A percentile compares a stretch with the other conserved stretches of the same genome.
Conservation (phyloP, 2,888 invertebrate genomes). For the Drosophila algonquin region DNA sequence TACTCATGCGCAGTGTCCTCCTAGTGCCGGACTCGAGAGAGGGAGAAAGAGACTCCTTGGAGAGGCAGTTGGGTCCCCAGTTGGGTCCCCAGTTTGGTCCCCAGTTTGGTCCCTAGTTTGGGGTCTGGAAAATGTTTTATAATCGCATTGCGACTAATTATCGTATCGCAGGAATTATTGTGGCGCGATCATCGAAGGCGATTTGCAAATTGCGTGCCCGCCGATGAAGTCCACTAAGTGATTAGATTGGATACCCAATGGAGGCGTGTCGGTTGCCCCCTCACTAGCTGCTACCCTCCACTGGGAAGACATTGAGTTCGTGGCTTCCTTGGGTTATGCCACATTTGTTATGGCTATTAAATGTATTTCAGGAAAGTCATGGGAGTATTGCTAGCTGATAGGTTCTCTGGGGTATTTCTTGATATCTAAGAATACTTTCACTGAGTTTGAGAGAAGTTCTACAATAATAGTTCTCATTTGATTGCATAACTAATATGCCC, state of each 20-base stretch:
- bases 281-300: conserved; percentile 9
- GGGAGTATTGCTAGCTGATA: too few relatives aligned
- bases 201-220: conserved; percentile 66
- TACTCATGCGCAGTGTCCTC: conserved; percentile 72
- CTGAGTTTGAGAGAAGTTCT: neutral
- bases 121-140: conserved; percentile 70
- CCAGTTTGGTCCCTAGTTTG: neutral
- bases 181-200: conserved; percentile 51
- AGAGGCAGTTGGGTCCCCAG: neutral
- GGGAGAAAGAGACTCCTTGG: conserved; percentile 2
- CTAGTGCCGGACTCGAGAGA: conserved; percentile 1
- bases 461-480: conserved; percentile 7
- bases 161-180: conserved; percentile 81
- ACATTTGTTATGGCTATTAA: too few relatives aligned
- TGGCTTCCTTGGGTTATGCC: too few relatives aligned
- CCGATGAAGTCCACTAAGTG: conserved; percentile 30
- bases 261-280: conserved; percentile 4
- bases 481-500: conserved; percentile 38
- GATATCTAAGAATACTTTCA: neutral
- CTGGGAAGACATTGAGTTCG: too few relatives aligned
- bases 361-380: too few relatives aligned
- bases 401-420: too few relatives aligned
- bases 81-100: neutral
- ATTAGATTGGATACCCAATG: conserved; percentile 39
- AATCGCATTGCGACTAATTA: conserved; percentile 82